phyloP scores from a whole-genome alignment of 2,888 invertebrate genomes.

The Drosophila mulleri region DNA sequence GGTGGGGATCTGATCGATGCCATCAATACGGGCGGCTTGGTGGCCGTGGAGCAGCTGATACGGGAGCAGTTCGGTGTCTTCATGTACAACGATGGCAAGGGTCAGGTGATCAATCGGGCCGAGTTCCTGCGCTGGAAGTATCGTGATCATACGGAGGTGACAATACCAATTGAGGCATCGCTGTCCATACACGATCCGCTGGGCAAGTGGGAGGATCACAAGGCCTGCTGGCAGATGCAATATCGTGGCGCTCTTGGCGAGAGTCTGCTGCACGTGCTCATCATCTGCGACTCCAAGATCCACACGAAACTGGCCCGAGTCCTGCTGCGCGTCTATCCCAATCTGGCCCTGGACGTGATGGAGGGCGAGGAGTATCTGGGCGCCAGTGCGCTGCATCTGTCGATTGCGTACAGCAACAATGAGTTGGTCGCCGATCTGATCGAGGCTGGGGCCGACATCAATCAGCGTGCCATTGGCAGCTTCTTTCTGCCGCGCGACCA shows the following conservation, averaged over 20 bases:
- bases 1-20: conserved; percentile 95
- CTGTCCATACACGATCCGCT: conserved; percentile 94
- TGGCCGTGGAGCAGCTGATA: conserved; percentile 93
- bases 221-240: conserved; percentile 99
- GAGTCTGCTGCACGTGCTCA: conserved; percentile 96
- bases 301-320: conserved; percentile 91
- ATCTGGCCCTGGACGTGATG: conserved; percentile 95
- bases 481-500: conserved; percentile 98
- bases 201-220: conserved; percentile 95
- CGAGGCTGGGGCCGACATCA: conserved; percentile 95
- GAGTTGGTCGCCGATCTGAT: conserved; percentile 97
- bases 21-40: conserved; percentile 93
- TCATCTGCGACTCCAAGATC: conserved; percentile 96
- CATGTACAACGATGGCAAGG: conserved; percentile 94
- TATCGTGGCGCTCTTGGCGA: conserved; percentile 98
- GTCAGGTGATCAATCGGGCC: conserved; percentile 93
- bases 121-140: conserved; percentile 96
- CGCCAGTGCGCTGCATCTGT: conserved; percentile 97
- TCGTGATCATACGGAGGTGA: conserved; percentile 92
- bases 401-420: conserved; percentile 98
- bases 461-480: conserved; percentile 96
- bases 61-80: conserved; percentile 94
- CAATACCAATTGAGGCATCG: conserved; percentile 94
- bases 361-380: conserved; percentile 99
- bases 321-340: conserved; percentile 95